Evolutionary conservation across 1,140 invertebrate genomes (phyloP), one percentile per base, ranked within the genome.

Genomic region (Babylonia areolata): DNA sequence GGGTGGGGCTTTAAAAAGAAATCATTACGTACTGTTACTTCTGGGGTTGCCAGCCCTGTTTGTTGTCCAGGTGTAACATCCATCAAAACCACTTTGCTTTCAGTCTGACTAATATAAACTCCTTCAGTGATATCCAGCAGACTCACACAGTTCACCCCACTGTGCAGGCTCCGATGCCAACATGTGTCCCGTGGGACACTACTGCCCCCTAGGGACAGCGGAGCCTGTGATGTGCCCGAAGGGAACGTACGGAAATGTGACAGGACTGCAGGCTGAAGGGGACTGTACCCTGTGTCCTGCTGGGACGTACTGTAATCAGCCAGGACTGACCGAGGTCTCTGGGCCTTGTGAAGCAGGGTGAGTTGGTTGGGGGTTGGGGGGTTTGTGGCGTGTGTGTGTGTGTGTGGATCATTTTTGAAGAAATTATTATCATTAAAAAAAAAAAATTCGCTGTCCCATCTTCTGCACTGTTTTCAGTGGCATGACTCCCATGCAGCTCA

Each of bases 311-410:
- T 93, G 93, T 89, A 88, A 88, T 39, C 71, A 88, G 33, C 87
- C 88, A 35, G 90, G 88, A 17, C 88, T 92, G 87, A 87, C 82
- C n/a, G 51, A 85, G 37, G 83, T 91, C 28, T 89, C 87, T 87
- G 93, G 91, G 20, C 90, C 86, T 2, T 94, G 93, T 87, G 78
- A 86, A 40, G 88, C 87, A 86, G 93, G 93, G 92, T 94, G 88
- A 87, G 91, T 85, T 5, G 0, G 58, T 64, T 64, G 58, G 15
- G 58, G 5, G 58, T 28, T 12, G 5, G 58, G 5, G 28, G 5
- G 28, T 64, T 12, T 64, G 58, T 64, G 28, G 58, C 28, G 58
- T 64, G 20, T 64, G 46, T 51, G 46, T 51, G 46, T 51, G 46
- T 51, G 46, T 51, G 46, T 51, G 46, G 9, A n/a, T n/a, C n/a